Percentiles rank a stretch among this genome's conserved stretches.
Conservation (phyloP, 2,888 invertebrate genomes). For the Lapara coniferarum region DNA sequence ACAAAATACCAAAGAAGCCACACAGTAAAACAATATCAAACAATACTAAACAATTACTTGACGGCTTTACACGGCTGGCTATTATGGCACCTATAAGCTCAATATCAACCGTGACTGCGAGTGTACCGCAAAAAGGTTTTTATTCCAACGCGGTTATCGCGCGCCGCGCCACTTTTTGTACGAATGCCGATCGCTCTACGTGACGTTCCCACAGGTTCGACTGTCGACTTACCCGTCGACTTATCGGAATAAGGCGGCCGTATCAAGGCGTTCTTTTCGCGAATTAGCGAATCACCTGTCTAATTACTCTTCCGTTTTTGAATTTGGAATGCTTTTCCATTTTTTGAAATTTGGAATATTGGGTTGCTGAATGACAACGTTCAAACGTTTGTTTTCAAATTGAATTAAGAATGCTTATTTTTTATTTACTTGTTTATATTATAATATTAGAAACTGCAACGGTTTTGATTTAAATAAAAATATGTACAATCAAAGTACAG, state of each 20-base stretch:
- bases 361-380: background rate
- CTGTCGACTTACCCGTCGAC: slow-evolving; percentile 39
- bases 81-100: slow-evolving; percentile 34
- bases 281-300: slow-evolving; percentile 83
- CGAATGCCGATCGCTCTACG: slow-evolving; percentile 77
- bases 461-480: too few relatives aligned
- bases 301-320: slow-evolving; percentile 70
- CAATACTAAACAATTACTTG: slow-evolving; percentile 15
- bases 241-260: slow-evolving; percentile 53
- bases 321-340: slow-evolving; percentile 54
- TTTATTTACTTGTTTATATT: too few relatives aligned
- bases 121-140: slow-evolving; percentile 55
- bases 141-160: slow-evolving; percentile 40
- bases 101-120: slow-evolving; percentile 49
- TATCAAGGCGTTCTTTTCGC: slow-evolving; percentile 73
- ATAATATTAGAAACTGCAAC: too few relatives aligned
- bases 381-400: too few relatives aligned
- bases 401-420: too few relatives aligned
- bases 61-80: slow-evolving; percentile 5
- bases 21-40: background rate
- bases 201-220: slow-evolving; percentile 75
- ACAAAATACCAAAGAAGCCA: background rate
- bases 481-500: too few relatives aligned
- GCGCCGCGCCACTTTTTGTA: slow-evolving; percentile 65
- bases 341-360: slow-evolving; percentile 32